phyloP scores from a whole-genome alignment of 2,113 vertebrate species.

The Peromyscus leucopus region DNA sequence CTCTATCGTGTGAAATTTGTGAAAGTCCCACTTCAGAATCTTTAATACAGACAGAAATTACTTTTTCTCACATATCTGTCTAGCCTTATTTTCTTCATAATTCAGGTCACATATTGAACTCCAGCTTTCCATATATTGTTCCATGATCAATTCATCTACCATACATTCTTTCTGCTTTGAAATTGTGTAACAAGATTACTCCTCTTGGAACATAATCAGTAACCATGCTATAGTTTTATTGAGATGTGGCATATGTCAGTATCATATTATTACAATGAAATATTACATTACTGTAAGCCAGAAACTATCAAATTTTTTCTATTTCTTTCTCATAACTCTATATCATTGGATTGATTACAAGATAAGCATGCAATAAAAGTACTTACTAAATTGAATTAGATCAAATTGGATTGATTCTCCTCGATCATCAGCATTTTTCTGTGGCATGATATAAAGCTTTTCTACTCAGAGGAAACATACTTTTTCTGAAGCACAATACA shows the following conservation, averaged over 20 bases:
- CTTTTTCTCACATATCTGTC: conserved; percentile 49
- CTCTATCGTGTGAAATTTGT: not conserved
- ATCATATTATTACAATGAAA: conserved; percentile 74
- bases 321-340: conserved; percentile 56
- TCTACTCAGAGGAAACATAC: conserved; percentile 19
- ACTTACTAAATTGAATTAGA: conserved; percentile 79
- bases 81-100: conserved; percentile 55
- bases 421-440: conserved; percentile 59
- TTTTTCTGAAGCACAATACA: conserved; percentile 33
- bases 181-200: conserved; percentile 67
- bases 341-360: conserved; percentile 74
- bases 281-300: conserved; percentile 64
- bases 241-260: conserved; percentile 72
- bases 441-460: conserved; percentile 46
- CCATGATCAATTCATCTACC: conserved; percentile 61
- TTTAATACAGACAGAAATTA: conserved; percentile 65
- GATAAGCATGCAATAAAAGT: conserved; percentile 73
- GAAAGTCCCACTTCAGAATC: conserved; percentile 41
- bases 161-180: conserved; percentile 59
- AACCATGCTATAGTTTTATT: conserved; percentile 69
- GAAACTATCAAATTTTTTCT: conserved; percentile 42
- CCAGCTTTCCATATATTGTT: conserved; percentile 48
- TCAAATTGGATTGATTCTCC: conserved; percentile 69
- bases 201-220: conserved; percentile 70
- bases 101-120: conserved; percentile 67